A percentile compares a stretch with the other conserved stretches of the same genome.
Evolutionary conservation across 2,113 vertebrate species (phyloP).

Genomic region (Falcunculus frontatus): DNA sequence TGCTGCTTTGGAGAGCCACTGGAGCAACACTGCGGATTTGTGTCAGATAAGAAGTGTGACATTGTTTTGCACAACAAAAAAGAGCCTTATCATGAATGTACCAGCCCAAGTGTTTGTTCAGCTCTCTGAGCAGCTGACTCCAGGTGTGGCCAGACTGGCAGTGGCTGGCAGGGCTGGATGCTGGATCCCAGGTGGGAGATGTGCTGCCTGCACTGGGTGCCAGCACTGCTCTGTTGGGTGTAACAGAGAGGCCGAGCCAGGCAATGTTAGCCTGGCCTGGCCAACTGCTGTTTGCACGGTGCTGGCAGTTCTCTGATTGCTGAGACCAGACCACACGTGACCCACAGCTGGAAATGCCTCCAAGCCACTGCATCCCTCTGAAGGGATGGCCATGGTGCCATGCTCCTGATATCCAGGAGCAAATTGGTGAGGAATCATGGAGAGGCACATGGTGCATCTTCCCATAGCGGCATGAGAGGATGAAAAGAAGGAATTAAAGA

Average conservation of each 20-base stretch:
- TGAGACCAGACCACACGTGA: background rate
- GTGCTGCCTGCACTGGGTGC: background rate
- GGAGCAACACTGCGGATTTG: background rate
- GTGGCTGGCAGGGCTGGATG: background rate
- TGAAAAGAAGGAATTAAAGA: background rate
- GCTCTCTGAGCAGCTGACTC: background rate
- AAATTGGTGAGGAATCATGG: background rate
- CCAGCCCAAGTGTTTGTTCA: background rate
- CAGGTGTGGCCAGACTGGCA: background rate
- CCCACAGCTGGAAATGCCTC: background rate
- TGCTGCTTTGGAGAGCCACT: background rate
- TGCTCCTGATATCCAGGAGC: background rate
- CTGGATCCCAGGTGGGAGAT: background rate
- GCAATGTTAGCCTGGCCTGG: background rate
- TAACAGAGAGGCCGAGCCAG: accelerated
- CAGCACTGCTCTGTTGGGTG: background rate
- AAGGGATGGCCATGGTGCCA: background rate
- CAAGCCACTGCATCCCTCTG: background rate
- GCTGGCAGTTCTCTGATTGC: background rate
- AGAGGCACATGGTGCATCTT: background rate
- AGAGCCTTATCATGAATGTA: background rate
- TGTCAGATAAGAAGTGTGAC: slow-evolving; percentile 23
- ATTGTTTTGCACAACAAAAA: slow-evolving; percentile 9
- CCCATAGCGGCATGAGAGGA: background rate
- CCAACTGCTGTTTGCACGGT: background rate